phyloP scores from a whole-genome alignment of 2,113 vertebrate species.

The Anas platyrhynchos region DNA sequence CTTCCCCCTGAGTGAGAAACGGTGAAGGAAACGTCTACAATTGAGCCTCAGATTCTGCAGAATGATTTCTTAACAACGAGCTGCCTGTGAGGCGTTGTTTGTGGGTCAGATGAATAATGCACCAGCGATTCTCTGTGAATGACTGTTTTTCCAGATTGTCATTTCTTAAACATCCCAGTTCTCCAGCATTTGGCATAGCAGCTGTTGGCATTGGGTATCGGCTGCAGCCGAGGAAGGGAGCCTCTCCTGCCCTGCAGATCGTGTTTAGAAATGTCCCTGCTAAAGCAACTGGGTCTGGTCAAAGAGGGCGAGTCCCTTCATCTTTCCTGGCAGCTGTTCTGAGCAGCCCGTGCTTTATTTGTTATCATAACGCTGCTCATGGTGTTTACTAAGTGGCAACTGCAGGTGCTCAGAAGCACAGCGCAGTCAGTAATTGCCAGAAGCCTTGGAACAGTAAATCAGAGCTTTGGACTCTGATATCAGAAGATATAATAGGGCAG shows the following conservation, averaged over 20 bases:
- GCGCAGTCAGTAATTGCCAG: neutral
- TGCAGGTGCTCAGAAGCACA: neutral
- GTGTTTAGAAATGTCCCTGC: fast-evolving
- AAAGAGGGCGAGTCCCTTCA: neutral
- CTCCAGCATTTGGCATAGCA: neutral
- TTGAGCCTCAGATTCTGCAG: neutral
- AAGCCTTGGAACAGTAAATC: neutral
- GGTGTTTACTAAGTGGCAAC: neutral
- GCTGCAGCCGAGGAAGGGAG: neutral
- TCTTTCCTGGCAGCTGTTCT: neutral
- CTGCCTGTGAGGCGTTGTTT: neutral
- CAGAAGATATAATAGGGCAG: neutral
- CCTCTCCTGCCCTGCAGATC: neutral
- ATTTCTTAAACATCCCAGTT: neutral
- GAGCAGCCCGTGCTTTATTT: neutral
- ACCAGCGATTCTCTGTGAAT: neutral
- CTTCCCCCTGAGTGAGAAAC: neutral
- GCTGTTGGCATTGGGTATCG: neutral
- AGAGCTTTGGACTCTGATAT: neutral
- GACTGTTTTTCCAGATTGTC: neutral
- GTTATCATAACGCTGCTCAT: neutral
- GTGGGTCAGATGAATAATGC: neutral
- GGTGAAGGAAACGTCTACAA: neutral
- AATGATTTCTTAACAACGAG: neutral
- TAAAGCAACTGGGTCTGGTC: neutral